Evolutionary conservation across 2,888 invertebrate species (phyloP).

Genomic region (Papilio gigon): DNA sequence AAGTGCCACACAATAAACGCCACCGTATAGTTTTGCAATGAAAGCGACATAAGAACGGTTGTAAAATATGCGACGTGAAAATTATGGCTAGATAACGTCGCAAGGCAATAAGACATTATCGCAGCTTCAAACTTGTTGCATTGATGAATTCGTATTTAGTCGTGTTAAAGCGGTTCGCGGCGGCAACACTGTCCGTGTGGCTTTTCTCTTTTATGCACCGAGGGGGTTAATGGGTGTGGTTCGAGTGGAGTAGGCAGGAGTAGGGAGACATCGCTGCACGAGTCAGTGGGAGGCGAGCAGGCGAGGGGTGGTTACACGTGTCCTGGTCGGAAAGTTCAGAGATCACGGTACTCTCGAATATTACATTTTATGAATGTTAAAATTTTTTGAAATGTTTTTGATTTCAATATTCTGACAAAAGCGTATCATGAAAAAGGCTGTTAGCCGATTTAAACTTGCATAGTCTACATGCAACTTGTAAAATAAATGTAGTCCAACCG

Average conservation of each 20-base stretch:
- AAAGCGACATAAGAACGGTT: background rate
- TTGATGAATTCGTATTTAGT: background rate
- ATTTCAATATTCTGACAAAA: background rate
- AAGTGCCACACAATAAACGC: background rate
- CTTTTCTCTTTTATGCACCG: background rate
- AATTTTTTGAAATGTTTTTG: background rate
- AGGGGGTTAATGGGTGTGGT: background rate
- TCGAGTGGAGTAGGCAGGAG: background rate
- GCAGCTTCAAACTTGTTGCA: background rate
- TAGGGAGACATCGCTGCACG: background rate
- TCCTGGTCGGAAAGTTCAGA: slow-evolving; percentile 16
- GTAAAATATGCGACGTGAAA: background rate
- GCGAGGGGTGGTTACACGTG: slow-evolving; percentile 8
- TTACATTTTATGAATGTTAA: background rate
- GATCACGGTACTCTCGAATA: slow-evolving; percentile 4
- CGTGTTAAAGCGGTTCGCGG: background rate
- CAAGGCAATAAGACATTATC: background rate
- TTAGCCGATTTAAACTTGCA: no score
- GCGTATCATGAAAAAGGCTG: no score
- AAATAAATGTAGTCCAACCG: no score
- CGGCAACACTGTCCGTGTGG: background rate
- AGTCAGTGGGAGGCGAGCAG: background rate
- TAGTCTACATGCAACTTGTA: no score
- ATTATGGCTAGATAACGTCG: no score
- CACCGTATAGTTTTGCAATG: background rate